phyloP scores from a whole-genome alignment of 2,113 vertebrate species.

The Hippocampus mohnikei region DNA sequence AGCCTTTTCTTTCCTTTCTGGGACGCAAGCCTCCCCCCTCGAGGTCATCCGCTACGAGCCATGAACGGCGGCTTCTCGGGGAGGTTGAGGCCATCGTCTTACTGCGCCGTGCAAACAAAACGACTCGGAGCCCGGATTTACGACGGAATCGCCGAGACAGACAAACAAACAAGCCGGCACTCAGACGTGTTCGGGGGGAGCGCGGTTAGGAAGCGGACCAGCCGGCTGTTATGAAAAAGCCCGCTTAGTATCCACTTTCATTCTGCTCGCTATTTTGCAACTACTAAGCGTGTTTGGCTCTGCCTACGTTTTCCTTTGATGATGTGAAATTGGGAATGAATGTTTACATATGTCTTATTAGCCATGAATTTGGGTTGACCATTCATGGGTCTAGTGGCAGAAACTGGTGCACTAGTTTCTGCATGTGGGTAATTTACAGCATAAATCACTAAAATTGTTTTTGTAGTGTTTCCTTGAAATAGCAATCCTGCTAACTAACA shows the following conservation, averaged over 20 bases:
- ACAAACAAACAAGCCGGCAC: conserved; percentile 42
- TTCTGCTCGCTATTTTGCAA: conserved; percentile 40
- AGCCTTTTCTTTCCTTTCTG: conserved; percentile 15
- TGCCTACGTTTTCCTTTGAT: conserved; percentile 49
- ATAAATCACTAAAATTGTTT: too few species aligned
- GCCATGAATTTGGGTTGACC: too few species aligned
- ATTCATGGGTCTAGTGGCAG: too few species aligned
- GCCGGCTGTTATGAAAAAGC: conserved; percentile 43
- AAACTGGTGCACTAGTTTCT: too few species aligned
- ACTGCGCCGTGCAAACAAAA: conserved; percentile 49
- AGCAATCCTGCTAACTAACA: too few species aligned
- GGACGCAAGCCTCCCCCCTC: conserved; percentile 14
- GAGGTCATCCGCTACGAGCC: neutral
- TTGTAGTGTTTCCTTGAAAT: too few species aligned
- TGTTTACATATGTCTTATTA: too few species aligned
- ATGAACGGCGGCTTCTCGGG: conserved; percentile 22
- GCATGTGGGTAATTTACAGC: too few species aligned
- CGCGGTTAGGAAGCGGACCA: neutral
- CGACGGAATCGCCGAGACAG: conserved; percentile 11
- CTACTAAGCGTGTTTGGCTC: conserved; percentile 39
- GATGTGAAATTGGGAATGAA: neutral
- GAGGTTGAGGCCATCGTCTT: conserved; percentile 27
- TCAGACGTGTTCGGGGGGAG: conserved; percentile 23
- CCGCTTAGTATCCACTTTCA: conserved; percentile 41
- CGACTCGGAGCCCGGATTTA: neutral